These are phyloP conservation scores for Neodiprion fabricii DNA, from an alignment of 1,140 invertebrate species.

Conservation along the genomic window DNA sequence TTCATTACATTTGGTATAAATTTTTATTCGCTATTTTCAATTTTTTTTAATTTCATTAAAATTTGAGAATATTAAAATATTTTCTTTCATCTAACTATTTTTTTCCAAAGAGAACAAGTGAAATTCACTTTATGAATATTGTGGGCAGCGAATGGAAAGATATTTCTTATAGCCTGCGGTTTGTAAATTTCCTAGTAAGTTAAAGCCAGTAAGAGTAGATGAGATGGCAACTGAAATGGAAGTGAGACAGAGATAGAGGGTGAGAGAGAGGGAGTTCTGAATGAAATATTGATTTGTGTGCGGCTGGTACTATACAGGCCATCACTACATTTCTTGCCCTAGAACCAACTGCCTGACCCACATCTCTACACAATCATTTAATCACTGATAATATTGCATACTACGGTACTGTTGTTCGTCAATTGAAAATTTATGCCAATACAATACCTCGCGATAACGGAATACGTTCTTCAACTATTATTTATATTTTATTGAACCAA, in stretches of 20 bases:
- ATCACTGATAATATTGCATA: not conserved
- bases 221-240: conserved; percentile 30
- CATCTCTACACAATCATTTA: not conserved
- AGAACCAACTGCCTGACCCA: conserved; percentile 1
- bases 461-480: no score
- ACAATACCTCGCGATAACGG: no score
- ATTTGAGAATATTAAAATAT: no score
- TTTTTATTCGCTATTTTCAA: no score
- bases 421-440: no score
- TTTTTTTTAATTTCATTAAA: no score
- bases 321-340: not conserved
- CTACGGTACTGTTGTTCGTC: no score
- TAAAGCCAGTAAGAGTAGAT: conserved; percentile 8
- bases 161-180: not conserved
- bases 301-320: conserved; percentile 21
- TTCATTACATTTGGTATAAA: no score
- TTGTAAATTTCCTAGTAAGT: conserved; percentile 7
- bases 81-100: no score
- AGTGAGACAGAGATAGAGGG: conserved; percentile 16
- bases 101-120: no score
- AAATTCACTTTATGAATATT: no score
- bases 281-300: conserved; percentile 55
- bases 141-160: not conserved
- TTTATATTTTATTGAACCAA: not conserved
- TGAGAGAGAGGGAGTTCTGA: conserved; percentile 40